These are phyloP conservation scores for Nannoperca australis DNA, from an alignment of 2,797 vertebrate genomes.

Conservation along the genomic window DNA sequence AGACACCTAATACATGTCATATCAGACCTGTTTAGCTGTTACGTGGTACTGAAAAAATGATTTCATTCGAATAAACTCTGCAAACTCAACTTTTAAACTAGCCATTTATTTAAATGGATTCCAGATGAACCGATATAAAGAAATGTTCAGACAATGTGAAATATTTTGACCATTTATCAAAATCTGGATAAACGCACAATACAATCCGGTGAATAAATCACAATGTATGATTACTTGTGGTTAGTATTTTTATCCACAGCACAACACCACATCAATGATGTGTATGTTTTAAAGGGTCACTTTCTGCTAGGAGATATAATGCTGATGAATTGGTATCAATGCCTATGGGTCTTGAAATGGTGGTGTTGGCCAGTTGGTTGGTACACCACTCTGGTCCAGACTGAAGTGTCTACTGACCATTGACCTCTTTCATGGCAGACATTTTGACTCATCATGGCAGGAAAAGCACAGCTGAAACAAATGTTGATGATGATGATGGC, in stretches of 20 bases:
- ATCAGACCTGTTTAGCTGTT: constrained; percentile 14
- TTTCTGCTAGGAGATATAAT: not conserved
- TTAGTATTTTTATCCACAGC: not conserved
- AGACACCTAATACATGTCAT: constrained; percentile 26
- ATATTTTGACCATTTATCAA: not conserved
- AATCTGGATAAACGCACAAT: not conserved
- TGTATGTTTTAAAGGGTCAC: not conserved
- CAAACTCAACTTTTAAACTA: not conserved
- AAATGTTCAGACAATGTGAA: not conserved
- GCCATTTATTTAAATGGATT: not conserved
- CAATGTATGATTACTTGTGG: not conserved
- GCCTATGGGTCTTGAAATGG: no score
- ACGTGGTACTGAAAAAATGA: not conserved
- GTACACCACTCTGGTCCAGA: no score
- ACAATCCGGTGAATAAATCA: not conserved
- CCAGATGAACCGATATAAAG: not conserved
- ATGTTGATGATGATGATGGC: not conserved
- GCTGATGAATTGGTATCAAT: not conserved
- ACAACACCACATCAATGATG: not conserved
- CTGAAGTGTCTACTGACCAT: not conserved
- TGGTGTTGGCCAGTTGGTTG: not conserved
- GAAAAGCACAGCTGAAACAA: not conserved
- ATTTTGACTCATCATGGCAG: not conserved
- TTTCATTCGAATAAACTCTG: not conserved
- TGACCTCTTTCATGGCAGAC: not conserved